Conservation (phyloP, 2,113 vertebrate genomes). For the Chelonoidis abingdonii region DNA sequence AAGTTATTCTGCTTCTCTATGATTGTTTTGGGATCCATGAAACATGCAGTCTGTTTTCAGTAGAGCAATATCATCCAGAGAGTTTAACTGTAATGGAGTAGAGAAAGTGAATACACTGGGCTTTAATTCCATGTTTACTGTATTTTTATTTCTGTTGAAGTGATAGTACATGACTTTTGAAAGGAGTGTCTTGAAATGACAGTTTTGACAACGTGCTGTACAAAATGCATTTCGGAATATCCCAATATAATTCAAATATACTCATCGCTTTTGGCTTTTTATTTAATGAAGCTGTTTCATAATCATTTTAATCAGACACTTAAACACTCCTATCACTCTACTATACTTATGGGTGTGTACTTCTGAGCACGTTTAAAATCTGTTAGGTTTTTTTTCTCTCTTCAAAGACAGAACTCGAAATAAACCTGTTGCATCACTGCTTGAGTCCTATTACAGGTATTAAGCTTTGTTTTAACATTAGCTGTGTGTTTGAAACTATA, state of each 20-base stretch:
- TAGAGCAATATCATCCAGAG: not conserved
- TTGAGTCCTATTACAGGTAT: not conserved
- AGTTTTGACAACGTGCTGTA: not conserved
- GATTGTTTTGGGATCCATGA: not conserved
- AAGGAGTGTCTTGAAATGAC: not conserved
- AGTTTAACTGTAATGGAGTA: not conserved
- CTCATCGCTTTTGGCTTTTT: accelerated
- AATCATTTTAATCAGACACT: slow-evolving; percentile 4
- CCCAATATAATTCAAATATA: not conserved
- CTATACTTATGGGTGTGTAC: not conserved
- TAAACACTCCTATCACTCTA: too few relatives aligned
- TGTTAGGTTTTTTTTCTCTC: not conserved
- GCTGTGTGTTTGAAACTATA: not conserved
- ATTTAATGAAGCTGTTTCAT: not conserved
- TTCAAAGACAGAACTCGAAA: not conserved
- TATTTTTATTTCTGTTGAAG: not conserved
- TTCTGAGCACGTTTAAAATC: not conserved
- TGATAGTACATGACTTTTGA: not conserved
- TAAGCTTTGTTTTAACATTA: not conserved
- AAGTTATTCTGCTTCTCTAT: not conserved
- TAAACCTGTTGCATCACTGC: slow-evolving; percentile 2
- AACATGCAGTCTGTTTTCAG: not conserved
- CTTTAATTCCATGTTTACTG: not conserved
- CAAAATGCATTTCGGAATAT: not conserved
- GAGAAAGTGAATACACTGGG: not conserved